These are phyloP conservation scores for Gari tellinella DNA, from an alignment of 2,888 invertebrate species.

Conservation along the genomic window DNA sequence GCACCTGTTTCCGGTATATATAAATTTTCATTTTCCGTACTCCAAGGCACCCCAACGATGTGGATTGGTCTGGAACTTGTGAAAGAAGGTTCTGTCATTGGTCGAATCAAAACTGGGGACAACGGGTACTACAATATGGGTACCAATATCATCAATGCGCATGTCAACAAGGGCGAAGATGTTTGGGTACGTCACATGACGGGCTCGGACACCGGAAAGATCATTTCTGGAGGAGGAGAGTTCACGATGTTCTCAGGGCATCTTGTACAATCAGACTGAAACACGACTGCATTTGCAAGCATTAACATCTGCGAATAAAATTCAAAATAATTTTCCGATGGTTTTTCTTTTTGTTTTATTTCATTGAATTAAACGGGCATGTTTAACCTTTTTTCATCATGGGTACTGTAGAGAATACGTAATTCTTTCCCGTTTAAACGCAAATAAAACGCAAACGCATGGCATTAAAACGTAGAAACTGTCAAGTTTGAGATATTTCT, in stretches of 20 bases:
- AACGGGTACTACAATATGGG: slow-evolving; percentile 60
- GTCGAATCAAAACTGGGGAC: slow-evolving; percentile 55
- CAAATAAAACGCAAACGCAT: too few relatives aligned
- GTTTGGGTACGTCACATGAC: slow-evolving; percentile 59
- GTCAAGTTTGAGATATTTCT: too few relatives aligned
- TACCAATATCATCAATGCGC: slow-evolving; percentile 49
- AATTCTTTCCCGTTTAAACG: too few relatives aligned
- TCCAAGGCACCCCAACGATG: slow-evolving; percentile 48
- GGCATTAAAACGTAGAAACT: too few relatives aligned
- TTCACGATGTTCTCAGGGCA: slow-evolving; percentile 59
- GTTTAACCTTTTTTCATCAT: too few relatives aligned
- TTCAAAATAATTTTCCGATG: too few relatives aligned
- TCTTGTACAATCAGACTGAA: slow-evolving; percentile 38
- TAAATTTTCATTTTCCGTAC: slow-evolving; percentile 69
- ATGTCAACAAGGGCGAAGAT: slow-evolving; percentile 47
- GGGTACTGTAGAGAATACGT: too few relatives aligned
- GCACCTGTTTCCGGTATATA: slow-evolving; percentile 81
- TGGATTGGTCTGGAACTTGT: slow-evolving; percentile 54
- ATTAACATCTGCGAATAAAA: too few relatives aligned
- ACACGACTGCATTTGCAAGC: too few relatives aligned
- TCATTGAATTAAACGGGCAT: too few relatives aligned
- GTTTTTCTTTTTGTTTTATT: too few relatives aligned
- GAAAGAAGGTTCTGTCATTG: slow-evolving; percentile 35
- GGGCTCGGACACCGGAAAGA: slow-evolving; percentile 38
- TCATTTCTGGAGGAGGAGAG: slow-evolving; percentile 37